These are phyloP conservation scores for Pammene fasciana DNA, from an alignment of 2,888 invertebrate species.

Conservation along the genomic window DNA sequence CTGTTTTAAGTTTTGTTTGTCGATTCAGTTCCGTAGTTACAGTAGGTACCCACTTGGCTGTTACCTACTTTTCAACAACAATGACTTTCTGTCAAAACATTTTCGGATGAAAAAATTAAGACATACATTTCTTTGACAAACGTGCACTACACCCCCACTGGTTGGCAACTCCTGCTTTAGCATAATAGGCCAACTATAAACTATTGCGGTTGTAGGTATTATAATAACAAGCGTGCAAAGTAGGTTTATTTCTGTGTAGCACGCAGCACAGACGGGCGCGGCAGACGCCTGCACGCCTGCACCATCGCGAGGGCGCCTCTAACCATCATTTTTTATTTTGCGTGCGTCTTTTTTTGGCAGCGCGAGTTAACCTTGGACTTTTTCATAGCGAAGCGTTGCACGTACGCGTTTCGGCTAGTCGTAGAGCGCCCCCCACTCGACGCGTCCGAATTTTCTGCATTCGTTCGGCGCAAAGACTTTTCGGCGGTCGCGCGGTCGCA, in stretches of 20 bases:
- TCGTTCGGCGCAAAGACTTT: constrained; percentile 78
- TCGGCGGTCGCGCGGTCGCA: constrained; percentile 82
- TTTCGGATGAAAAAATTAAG: no score
- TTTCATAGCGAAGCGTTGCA: constrained; percentile 82
- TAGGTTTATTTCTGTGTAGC: constrained; percentile 41
- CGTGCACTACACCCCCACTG: no score
- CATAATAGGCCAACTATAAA: neutral
- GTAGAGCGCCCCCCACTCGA: constrained; percentile 81
- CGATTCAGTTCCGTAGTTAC: no score
- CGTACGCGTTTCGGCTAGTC: constrained; percentile 81
- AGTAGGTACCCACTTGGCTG: no score
- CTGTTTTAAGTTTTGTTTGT: no score
- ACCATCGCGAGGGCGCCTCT: constrained; percentile 75
- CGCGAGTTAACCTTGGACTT: constrained; percentile 83
- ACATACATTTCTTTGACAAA: neutral
- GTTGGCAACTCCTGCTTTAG: neutral
- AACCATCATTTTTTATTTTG: constrained; percentile 80
- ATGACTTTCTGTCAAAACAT: no score
- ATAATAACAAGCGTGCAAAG: constrained; percentile 8
- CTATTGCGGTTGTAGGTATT: neutral
- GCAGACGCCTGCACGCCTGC: constrained; percentile 65
- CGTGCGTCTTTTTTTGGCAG: constrained; percentile 83
- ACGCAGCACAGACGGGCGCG: constrained; percentile 49
- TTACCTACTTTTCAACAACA: no score
- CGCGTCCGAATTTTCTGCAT: constrained; percentile 83